Evolutionary conservation across 1,140 invertebrate species (phyloP).

Genomic region (Drosophila oshimai): DNA sequence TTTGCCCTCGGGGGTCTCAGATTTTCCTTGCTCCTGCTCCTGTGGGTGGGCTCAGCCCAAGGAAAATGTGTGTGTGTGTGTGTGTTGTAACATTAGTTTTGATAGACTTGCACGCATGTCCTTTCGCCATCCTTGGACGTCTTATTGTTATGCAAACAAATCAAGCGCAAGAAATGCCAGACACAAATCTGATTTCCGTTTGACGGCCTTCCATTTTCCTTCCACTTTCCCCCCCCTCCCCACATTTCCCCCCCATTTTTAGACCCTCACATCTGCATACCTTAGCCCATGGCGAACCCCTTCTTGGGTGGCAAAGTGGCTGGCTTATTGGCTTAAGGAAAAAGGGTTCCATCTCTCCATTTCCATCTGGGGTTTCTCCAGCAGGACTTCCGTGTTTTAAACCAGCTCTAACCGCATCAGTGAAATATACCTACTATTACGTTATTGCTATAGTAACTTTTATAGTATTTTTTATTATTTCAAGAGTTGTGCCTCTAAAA

Average conservation of each 20-base stretch:
- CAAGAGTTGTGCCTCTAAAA: too few species aligned
- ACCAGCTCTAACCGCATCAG: neutral
- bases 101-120: constrained; percentile 73
- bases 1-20: neutral
- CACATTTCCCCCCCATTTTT: too few species aligned
- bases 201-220: constrained; percentile 39
- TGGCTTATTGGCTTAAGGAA: constrained; percentile 51
- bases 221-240: too few species aligned
- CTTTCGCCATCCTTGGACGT: constrained; percentile 21
- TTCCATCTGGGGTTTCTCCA: neutral
- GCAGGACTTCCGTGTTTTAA: neutral
- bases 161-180: constrained; percentile 50
- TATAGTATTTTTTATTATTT: too few species aligned
- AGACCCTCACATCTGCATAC: constrained; percentile 1
- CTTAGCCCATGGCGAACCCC: neutral
- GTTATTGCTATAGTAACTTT: too few species aligned
- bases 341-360: neutral
- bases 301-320: constrained; percentile 49
- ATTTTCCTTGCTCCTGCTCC: neutral
- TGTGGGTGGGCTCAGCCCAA: neutral
- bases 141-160: constrained; percentile 63
- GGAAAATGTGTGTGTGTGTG: neutral
- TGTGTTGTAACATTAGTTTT: constrained; percentile 57
- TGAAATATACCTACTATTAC: too few species aligned
- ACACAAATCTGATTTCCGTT: constrained; percentile 75